Evolutionary conservation across 2,113 vertebrate genomes (phyloP), one percentile per base, ranked within the genome.

Genomic region (Entomyzon cyanotis): DNA sequence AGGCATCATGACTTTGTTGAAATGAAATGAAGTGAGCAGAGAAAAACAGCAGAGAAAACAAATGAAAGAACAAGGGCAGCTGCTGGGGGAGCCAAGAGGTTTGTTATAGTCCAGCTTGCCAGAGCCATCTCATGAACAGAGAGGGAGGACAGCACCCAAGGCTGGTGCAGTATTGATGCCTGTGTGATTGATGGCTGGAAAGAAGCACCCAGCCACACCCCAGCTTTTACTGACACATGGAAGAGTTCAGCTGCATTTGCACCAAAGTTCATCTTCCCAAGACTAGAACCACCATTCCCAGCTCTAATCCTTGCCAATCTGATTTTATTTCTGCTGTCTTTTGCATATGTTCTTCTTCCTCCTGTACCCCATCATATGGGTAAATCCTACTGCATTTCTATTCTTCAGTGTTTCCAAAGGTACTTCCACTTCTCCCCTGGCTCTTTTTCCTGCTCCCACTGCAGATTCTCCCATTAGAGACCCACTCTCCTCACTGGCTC

Each of bases 111-210:
- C 18, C 67, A 80, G 53, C 20, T 21, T 84, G 50, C 6, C n/a
- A 27, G 55, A 82, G 49, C 9, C 52, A 90, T 33, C 25, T 58
- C 1, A 0, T 8, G 27, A 83, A 44, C 0, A 3, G 0, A 59
- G 2, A 85, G 47, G 33, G 30, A 37, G 39, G 39, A 47, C 35
- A 90, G 30, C 4, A 11, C 11, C 7, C 13, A 16, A 42, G 47
- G 33, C 39, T 71, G 56, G 33, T 56, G 31, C 30, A 62, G 15
- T 50, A 55, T 13, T 22, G 11, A 42, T 60, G 44, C 44, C 44
- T 1, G 0, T n/a, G n/a, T 33, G 27, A 56, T 8, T 33, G 27
- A 56, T 8, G 22, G 30, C 33, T 74, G 56, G 15, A 25, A 70
- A 76, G 58, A 37, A 78, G 47, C 0, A 3, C 65, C 50, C 53